A percentile compares a stretch with the other conserved stretches of the same genome.
Conservation (phyloP, 2,888 invertebrate genomes). For the Globia sparganii region DNA sequence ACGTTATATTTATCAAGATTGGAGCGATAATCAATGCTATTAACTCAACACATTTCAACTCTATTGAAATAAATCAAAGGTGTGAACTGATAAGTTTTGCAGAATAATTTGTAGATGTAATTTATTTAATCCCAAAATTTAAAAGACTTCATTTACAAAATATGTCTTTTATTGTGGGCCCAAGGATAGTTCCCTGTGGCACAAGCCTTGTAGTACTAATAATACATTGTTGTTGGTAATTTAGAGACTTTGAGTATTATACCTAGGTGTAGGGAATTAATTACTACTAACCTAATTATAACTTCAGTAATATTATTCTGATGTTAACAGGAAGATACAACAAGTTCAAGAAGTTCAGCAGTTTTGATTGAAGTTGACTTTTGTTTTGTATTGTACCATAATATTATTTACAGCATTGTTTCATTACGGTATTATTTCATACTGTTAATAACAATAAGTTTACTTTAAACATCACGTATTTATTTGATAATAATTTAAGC, state of each 20-base stretch:
- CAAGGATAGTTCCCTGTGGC: background rate
- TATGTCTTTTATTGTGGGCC: background rate
- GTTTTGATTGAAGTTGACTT: background rate
- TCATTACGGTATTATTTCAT: background rate
- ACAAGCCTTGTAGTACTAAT: background rate
- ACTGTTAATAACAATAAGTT: background rate
- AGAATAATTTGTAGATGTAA: background rate
- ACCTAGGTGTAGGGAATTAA: background rate
- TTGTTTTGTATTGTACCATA: constrained; percentile 5
- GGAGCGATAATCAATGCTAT: constrained; percentile 4
- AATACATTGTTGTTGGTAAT: background rate
- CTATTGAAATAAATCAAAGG: constrained; percentile 2
- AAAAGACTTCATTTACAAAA: background rate
- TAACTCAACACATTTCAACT: background rate
- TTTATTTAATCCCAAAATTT: background rate
- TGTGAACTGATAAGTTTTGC: background rate
- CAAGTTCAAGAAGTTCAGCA: background rate
- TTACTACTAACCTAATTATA: background rate
- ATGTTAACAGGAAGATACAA: constrained; percentile 4
- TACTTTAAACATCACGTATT: background rate
- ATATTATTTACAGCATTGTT: background rate
- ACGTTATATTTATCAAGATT: background rate
- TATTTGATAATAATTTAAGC: background rate
- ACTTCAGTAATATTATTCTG: background rate
- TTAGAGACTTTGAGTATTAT: background rate